These are phyloP conservation scores for Otocyon megalotis DNA, from an alignment of 2,113 vertebrate species.

Conservation along the genomic window DNA sequence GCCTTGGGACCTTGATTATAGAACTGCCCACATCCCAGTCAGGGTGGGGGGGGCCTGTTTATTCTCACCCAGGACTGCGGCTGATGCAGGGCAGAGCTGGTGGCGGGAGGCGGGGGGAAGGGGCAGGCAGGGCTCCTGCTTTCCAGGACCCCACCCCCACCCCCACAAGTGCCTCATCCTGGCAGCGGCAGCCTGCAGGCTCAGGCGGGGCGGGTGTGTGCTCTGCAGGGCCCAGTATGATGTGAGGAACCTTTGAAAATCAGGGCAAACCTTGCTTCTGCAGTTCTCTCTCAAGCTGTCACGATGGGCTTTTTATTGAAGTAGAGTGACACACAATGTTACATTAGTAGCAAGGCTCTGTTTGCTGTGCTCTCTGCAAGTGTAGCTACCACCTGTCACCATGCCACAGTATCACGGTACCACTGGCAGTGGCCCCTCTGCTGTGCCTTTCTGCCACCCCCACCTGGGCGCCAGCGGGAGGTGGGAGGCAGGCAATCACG, in stretches of 20 bases:
- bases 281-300: too few relatives aligned
- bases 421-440: neutral
- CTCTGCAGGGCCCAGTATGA: rapidly evolving
- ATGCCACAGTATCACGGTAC: neutral
- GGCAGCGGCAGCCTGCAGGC: neutral
- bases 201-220: too few relatives aligned
- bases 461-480: neutral
- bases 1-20: neutral
- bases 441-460: neutral
- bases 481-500: neutral
- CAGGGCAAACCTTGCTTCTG: too few relatives aligned
- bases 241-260: neutral
- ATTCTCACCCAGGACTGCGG: neutral
- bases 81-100: neutral
- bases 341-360: neutral
- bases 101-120: neutral
- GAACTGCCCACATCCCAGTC: neutral
- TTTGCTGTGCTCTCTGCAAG: neutral
- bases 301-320: neutral
- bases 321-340: neutral
- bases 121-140: neutral
- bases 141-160: neutral
- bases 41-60: too few relatives aligned
- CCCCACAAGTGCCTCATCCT: neutral
- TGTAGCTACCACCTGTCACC: neutral